phyloP scores from a whole-genome alignment of 2,113 vertebrate species.

The Pungitius pungitius region DNA sequence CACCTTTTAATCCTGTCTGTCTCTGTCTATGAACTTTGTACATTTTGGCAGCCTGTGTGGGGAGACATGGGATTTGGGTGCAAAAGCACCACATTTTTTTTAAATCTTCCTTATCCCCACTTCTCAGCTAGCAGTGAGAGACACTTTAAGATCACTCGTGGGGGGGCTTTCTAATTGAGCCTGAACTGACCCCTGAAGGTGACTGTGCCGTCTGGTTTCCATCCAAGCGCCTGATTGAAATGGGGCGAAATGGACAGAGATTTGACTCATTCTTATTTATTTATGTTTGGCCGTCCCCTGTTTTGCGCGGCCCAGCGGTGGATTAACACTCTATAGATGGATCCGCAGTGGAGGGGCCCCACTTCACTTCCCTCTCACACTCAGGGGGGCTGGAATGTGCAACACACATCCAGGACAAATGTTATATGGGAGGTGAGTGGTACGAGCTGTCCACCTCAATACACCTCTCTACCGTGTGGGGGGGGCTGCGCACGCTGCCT shows the following conservation, averaged over 20 bases:
- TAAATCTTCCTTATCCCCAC: conserved; percentile 44
- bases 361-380: conserved; percentile 52
- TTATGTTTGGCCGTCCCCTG: conserved; percentile 67
- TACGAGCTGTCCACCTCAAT: conserved; percentile 58
- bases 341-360: conserved; percentile 54
- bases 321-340: conserved; percentile 71
- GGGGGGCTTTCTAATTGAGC: conserved; percentile 73
- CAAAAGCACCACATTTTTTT: conserved; percentile 25
- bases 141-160: conserved; percentile 62
- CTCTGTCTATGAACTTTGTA: conserved; percentile 74
- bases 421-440: conserved; percentile 49
- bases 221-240: conserved; percentile 73
- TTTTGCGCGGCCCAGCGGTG: conserved; percentile 54
- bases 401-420: conserved; percentile 60
- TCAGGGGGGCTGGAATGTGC: conserved; percentile 66
- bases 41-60: conserved; percentile 62
- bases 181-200: conserved; percentile 67
- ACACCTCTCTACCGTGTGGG: conserved; percentile 40
- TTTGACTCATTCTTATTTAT: conserved; percentile 72
- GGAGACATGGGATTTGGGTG: conserved; percentile 20
- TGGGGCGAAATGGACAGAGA: conserved; percentile 60
- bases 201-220: conserved; percentile 73
- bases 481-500: conserved; percentile 19
- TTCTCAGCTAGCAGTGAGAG: conserved; percentile 56
- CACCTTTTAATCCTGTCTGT: conserved; percentile 74